A percentile compares a stretch with the other conserved stretches of the same genome.
Evolutionary conservation across 2,888 invertebrate genomes (phyloP).

Genomic region (Emesis russula): DNA sequence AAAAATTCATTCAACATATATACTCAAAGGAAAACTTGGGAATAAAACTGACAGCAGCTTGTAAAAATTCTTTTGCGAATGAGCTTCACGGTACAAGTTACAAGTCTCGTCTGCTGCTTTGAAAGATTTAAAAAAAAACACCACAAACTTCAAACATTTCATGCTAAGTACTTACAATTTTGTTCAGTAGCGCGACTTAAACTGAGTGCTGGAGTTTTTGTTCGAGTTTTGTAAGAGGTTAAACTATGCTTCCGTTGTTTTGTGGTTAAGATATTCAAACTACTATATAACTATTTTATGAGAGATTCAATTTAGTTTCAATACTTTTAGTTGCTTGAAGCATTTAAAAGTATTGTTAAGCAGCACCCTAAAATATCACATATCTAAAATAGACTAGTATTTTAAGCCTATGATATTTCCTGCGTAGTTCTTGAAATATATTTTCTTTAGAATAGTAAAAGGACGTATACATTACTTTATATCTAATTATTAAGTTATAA

Average conservation of each 20-base stretch:
- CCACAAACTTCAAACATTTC: constrained; percentile 22
- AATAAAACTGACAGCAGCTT: neutral
- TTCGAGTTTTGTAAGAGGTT: constrained; percentile 8
- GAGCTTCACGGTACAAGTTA: constrained; percentile 24
- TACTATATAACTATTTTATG: neutral
- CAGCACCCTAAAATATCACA: no score
- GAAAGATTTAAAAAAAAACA: neutral
- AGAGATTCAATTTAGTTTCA: no score
- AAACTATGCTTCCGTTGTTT: constrained; percentile 9
- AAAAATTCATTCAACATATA: neutral
- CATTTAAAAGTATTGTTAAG: no score
- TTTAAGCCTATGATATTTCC: no score
- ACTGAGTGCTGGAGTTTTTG: neutral
- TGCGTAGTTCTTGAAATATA: no score
- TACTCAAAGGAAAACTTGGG: neutral
- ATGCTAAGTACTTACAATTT: constrained; percentile 1
- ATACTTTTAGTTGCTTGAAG: no score
- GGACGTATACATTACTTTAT: no score
- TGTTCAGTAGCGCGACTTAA: constrained; percentile 5
- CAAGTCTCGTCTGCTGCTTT: neutral
- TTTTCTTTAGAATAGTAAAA: no score
- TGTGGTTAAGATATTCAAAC: neutral
- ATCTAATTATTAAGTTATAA: no score
- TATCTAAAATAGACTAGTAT: no score
- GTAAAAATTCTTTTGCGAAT: constrained; percentile 1